Evolutionary conservation across 1,140 invertebrate genomes (phyloP), one percentile per base, ranked within the genome.

Genomic region (Drusus annulatus): DNA sequence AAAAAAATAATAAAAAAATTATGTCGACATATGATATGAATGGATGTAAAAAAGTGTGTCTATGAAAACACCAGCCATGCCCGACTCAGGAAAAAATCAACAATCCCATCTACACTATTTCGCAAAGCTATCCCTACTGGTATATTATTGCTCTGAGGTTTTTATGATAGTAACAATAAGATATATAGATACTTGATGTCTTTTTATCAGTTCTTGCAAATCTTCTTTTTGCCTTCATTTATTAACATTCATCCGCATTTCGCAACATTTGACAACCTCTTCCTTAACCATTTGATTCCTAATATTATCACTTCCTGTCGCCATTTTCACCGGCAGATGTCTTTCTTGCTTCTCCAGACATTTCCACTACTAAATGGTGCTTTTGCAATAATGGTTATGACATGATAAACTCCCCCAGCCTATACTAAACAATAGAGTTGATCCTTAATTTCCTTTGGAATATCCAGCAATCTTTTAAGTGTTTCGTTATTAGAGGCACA

Each of bases 261-360:
- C 10, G 10, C 56, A 60, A 60, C 56, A 17, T 60, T 60, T 60
- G 4, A 60, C 56, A 19, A 60, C 56, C 56, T 13, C 23, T 15
- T 60, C 23, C 56, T 60, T 60, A 60, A 21, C 56, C 56, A 60
- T 60, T 60, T 60, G 56, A 60, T 10, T 60, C 56, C 17, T 23
- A 60, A 60, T 60, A 17, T 60, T 21, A 60, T 23, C 17, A 60
- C 56, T 60, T 23, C n/a, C 23, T 60, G 19, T 17, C 54, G n/a
- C 54, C 19, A 60, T 60, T 23, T 19, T 60, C 23, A 7, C 19
- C 23, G 17, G 56, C 56, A 60, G 56, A 60, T 60, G 56, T 60
- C 56, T 60, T 60, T 60, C 56, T 60, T 19, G 6, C 56, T 21
- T 21, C 19, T 17, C 17, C 56, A 21, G 56, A 60, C 23, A 21